A percentile compares a stretch with the other conserved stretches of the same genome.
These are phyloP conservation scores for Sesia bembeciformis DNA, from an alignment of 2,888 invertebrate species.

Conservation along the genomic window DNA sequence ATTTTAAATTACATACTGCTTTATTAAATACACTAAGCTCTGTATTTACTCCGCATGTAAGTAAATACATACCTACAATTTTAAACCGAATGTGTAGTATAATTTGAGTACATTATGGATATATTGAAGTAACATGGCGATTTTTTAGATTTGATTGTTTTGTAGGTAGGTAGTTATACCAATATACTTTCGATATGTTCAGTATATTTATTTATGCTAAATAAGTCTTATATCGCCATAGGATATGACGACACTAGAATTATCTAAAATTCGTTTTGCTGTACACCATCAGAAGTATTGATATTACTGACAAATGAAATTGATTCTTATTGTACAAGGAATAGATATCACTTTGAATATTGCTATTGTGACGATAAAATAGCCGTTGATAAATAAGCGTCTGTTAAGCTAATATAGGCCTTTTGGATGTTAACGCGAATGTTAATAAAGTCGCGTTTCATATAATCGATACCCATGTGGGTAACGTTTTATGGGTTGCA, in stretches of 20 bases:
- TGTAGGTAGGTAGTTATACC: too few species aligned
- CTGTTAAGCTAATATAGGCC: conserved; percentile 22
- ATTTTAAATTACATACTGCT: too few species aligned
- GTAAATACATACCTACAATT: too few species aligned
- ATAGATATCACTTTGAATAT: not conserved
- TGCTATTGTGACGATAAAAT: not conserved
- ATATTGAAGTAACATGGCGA: too few species aligned
- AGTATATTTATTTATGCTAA: too few species aligned
- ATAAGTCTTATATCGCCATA: conserved; percentile 6
- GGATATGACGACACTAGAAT: conserved; percentile 37
- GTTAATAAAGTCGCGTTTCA: conserved; percentile 32
- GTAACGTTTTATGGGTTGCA: conserved; percentile 14
- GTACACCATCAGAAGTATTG: not conserved
- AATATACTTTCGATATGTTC: too few species aligned
- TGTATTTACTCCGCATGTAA: too few species aligned
- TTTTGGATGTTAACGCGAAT: conserved; percentile 22
- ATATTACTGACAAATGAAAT: not conserved
- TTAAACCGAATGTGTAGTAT: too few species aligned
- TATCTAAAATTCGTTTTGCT: conserved; percentile 23
- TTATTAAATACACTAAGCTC: too few species aligned
- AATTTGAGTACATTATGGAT: too few species aligned
- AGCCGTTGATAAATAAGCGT: not conserved
- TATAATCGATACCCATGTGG: conserved; percentile 15
- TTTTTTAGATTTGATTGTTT: too few species aligned
- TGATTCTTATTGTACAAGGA: not conserved